These are phyloP conservation scores for Syrrhaptes paradoxus DNA, from an alignment of 2,113 vertebrate species.

Conservation along the genomic window DNA sequence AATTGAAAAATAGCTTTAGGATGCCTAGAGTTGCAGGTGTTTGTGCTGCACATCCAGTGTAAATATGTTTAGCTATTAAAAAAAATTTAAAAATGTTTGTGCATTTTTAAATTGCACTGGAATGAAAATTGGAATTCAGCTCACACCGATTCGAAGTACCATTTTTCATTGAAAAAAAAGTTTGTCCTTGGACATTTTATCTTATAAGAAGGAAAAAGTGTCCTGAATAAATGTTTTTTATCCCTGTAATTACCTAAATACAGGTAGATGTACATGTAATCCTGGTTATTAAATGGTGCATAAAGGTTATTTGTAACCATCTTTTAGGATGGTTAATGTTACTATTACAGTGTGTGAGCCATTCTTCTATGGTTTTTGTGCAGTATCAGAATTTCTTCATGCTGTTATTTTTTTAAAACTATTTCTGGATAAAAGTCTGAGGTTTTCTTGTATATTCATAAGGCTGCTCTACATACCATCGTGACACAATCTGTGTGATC, in stretches of 20 bases:
- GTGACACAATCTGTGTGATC: neutral
- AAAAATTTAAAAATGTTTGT: neutral
- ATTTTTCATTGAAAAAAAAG: neutral
- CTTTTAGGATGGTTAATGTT: neutral
- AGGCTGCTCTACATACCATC: neutral
- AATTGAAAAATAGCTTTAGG: neutral
- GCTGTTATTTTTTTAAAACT: neutral
- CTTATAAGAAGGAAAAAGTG: neutral
- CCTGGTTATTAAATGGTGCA: neutral
- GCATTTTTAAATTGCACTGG: neutral
- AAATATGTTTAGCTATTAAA: neutral
- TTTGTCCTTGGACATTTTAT: neutral
- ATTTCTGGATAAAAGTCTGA: slow-evolving; percentile 25
- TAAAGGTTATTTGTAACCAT: neutral
- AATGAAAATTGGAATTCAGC: neutral
- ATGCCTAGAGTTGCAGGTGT: neutral
- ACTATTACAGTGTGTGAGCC: neutral
- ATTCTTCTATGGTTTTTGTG: neutral
- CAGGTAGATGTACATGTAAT: neutral
- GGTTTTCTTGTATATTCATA: neutral
- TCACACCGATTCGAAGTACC: neutral
- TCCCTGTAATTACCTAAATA: neutral
- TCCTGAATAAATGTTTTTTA: neutral
- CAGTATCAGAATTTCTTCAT: neutral
- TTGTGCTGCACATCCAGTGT: neutral